Base-by-base conservation (phyloP, 2,888 invertebrate genomes). In the Eucriotettix oculatus region DNA sequence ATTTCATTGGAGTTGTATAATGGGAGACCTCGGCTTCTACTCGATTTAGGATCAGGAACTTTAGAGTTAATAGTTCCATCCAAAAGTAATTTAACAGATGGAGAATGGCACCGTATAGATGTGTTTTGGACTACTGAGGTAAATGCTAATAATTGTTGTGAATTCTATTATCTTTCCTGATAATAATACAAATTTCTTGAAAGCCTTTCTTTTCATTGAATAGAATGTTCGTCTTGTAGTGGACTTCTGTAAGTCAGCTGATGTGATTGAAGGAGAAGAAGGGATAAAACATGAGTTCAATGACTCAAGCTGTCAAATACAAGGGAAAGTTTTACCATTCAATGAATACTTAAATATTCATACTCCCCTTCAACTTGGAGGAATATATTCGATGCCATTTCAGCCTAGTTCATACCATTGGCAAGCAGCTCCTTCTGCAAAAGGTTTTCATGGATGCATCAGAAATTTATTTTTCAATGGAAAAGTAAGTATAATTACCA, bases 101-200 rank as follows among this genome's bases (percentile, higher is more conserved):
- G 80, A 42, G 72, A 75, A 52, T 82, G 82, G 81, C 82, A 83
- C 67, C 72, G 75, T 40, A 70, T 82, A 59, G 79, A 79, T 64
- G 72, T 83, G 54, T 75, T 76, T 64, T 77, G 77, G 71, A 71
- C 73, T 62, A 73, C 74, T 62, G 76, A 77, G 69, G 73, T 71
- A 60, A 64, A 60, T 54, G 48, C 40, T 29, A 11, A 10, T 48
- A 2, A 48, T 29, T 29, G 29, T 29, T 29, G 2, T 29, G 29
- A 48, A 9, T 14, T 14, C n/a, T 14, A 48, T 48, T 48, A 7
- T 48, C 2, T 7, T 5, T 48, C 9, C 9, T 48, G n/a, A 48
- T 48, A 48, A 29, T 29, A 29, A 29, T 29, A 29, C 2, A 29
- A 29, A 48, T 48, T 48, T 48, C 48, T 48, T 14, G 48, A 48